phyloP scores from a whole-genome alignment of 2,888 invertebrate species.

The Epirrita christyi region DNA sequence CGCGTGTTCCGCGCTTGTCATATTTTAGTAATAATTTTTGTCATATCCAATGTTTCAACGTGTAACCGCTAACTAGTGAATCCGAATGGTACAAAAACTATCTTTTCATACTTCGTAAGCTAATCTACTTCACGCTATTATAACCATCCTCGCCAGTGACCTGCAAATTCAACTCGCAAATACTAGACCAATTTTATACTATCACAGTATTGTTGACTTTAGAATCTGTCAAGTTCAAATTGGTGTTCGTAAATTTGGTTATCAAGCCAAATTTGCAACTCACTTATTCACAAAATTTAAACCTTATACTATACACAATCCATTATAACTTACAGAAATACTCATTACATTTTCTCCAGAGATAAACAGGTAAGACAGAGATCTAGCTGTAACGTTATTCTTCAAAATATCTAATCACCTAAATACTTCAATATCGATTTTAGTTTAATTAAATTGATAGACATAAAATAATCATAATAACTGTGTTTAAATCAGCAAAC shows the following conservation, averaged over 20 bases:
- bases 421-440: conserved; percentile 11
- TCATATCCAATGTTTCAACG: conserved; percentile 54
- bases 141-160: conserved; percentile 18
- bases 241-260: not conserved
- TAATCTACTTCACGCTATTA: conserved; percentile 57
- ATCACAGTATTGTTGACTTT: conserved; percentile 5
- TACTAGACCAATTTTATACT: conserved; percentile 9
- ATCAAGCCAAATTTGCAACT: conserved; percentile 10
- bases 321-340: conserved; percentile 36
- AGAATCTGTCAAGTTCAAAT: not conserved
- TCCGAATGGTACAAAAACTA: conserved; percentile 80
- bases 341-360: conserved; percentile 27
- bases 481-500: conserved; percentile 20
- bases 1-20: conserved; percentile 1
- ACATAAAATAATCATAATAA: conserved; percentile 9
- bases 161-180: conserved; percentile 9
- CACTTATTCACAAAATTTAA: conserved; percentile 43
- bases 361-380: conserved; percentile 29
- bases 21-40: conserved; percentile 12
- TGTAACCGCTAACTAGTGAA: conserved; percentile 71
- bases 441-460: conserved; percentile 4
- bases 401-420: conserved; percentile 17
- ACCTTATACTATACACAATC: conserved; percentile 70
- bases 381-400: conserved; percentile 29
- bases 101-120: conserved; percentile 68